Percentiles rank a stretch among this genome's conserved stretches.
phyloP scores from a whole-genome alignment of 2,113 vertebrate species.

The Tyto alba region DNA sequence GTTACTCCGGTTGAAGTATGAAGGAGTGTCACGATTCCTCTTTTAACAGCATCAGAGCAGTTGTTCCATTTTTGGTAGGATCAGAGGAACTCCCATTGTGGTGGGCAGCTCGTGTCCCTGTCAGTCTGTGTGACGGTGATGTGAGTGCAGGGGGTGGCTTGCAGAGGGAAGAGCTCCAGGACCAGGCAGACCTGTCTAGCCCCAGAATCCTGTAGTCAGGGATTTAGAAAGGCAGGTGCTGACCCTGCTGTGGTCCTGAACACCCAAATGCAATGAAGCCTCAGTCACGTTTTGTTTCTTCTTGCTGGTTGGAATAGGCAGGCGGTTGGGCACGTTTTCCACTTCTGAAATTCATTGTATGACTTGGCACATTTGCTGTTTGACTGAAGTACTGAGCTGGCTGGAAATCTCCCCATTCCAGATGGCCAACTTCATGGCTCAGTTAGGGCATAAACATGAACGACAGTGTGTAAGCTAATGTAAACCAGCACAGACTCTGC shows the following conservation, averaged over 20 bases:
- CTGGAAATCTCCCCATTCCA: not conserved
- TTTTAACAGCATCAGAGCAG: not conserved
- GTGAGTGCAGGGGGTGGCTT: not conserved
- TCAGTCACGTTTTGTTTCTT: not conserved
- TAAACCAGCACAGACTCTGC: not conserved
- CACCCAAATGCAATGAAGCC: not conserved
- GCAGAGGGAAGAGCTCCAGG: not conserved
- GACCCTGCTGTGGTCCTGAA: not conserved
- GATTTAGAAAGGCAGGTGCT: not conserved
- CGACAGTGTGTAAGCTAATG: accelerated
- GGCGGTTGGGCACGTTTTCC: not conserved
- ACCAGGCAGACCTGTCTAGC: not conserved
- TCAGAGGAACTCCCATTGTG: not conserved
- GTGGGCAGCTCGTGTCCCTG: not conserved
- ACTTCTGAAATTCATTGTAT: not conserved
- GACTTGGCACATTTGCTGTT: not conserved
- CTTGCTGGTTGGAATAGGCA: not conserved
- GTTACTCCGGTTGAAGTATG: not conserved
- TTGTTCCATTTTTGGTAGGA: accelerated
- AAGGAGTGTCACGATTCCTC: not conserved
- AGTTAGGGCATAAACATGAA: not conserved
- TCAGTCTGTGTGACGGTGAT: not conserved
- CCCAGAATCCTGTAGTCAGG: accelerated
- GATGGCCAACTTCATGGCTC: not conserved
- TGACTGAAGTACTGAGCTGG: not conserved